Conservation (phyloP, 1,140 invertebrate species). For the Megalopta genalis region DNA sequence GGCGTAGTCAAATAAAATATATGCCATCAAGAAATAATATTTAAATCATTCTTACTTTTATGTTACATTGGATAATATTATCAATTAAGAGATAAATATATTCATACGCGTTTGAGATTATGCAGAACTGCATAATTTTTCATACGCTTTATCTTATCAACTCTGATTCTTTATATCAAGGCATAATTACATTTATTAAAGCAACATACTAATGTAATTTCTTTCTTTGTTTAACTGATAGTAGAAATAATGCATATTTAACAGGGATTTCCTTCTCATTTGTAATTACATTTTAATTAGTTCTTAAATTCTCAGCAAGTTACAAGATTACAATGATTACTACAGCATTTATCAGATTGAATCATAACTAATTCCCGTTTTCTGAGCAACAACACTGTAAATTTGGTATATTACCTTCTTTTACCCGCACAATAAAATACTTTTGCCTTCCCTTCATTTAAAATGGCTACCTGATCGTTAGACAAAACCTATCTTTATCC, state of each 20-base stretch:
- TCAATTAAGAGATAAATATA: not conserved
- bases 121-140: not conserved
- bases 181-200: not conserved
- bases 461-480: not conserved
- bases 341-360: not conserved
- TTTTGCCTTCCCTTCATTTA: not conserved
- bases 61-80: not conserved
- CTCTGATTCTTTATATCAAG: not conserved
- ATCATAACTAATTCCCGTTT: too few species aligned
- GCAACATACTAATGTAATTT: too few species aligned
- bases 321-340: not conserved
- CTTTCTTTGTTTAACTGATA: not conserved
- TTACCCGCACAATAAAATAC: not conserved
- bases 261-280: not conserved
- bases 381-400: too few species aligned
- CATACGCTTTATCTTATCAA: not conserved
- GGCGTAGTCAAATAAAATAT: not conserved
- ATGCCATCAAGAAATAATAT: not conserved
- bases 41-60: not conserved
- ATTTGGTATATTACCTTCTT: too few species aligned
- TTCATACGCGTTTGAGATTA: not conserved
- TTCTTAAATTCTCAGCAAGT: not conserved
- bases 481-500: not conserved
- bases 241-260: not conserved
- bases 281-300: not conserved